Base-by-base conservation (phyloP, 2,888 invertebrate genomes). In the Aradus depressus region DNA sequence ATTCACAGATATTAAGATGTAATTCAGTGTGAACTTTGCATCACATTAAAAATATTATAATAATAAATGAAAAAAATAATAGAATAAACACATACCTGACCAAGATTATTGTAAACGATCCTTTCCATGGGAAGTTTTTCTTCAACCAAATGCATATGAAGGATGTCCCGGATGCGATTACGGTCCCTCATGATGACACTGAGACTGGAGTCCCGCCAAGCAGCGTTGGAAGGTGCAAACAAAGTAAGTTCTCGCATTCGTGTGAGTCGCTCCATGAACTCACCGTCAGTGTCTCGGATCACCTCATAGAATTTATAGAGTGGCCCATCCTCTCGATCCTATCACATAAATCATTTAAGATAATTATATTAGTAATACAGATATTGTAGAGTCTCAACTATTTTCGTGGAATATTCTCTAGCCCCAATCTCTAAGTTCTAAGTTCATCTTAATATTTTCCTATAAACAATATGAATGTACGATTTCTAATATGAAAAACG, bases 161-260 rank as follows among this genome's bases (percentile, higher is more conserved):
- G 69, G 61, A 91, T 83, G 56, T 89, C 84, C 57, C 74, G 74
- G 63, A 89, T 74, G 60, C 77, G 79, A 53, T 79, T 74, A 60
- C 77, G 78, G 65, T 88, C 80, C 57, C 76, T 65, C 16, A 70
- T 59, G 32, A 87, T 74, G 62, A 79, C 76, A 62, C 80, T 76
- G n/a, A 88, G 76, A 57, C 79, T 55, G 8, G 79, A 75, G 59
- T 81, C 79, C 42, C 78, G 76, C 80, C 89, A 84, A 12, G 91
- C 91, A 55, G 82, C 82, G 65, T 92, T 91, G 63, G 86, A 87
- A 1, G 92, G 92, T 2, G 89, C 90, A 66, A 92, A 86, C 51
- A 92, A 73, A 3, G 92, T 92, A 21, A 89, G 75, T 60, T 85
- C 82, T 51, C 78, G 77, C 56, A 79, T 76, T 52, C 75, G 70